Evolutionary conservation across 1,140 invertebrate species (phyloP).

Genomic region (Drosophila sp.): DNA sequence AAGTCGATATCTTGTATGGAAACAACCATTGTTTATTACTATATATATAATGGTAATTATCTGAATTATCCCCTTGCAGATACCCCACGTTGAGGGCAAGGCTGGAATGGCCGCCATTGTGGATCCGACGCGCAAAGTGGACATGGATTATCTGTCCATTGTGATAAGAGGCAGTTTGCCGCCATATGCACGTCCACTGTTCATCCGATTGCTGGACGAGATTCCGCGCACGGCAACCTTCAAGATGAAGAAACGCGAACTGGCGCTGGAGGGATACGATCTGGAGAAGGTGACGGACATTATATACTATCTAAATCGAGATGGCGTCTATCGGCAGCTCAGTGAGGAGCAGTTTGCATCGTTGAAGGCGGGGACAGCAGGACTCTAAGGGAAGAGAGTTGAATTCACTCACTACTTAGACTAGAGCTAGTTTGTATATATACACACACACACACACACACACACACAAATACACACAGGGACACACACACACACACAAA

Average conservation of each 20-base stretch:
- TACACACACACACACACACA: not conserved
- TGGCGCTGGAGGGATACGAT: constrained; percentile 93
- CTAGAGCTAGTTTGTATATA: constrained; percentile 34
- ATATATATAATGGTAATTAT: no score
- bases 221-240: constrained; percentile 95
- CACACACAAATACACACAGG: not conserved
- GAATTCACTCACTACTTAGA: constrained; percentile 7
- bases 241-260: constrained; percentile 94
- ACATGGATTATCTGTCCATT: constrained; percentile 88
- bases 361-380: constrained; percentile 87
- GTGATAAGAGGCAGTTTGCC: constrained; percentile 90
- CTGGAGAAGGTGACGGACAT: constrained; percentile 87
- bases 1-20: no score
- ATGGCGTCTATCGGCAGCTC: constrained; percentile 88
- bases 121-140: constrained; percentile 89
- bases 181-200: constrained; percentile 94
- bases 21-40: no score
- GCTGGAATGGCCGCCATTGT: constrained; percentile 98
- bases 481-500: constrained; percentile 10
- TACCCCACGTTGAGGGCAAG: constrained; percentile 93
- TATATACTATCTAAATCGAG: constrained; percentile 90
- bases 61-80: constrained; percentile 84
- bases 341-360: constrained; percentile 88
- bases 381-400: constrained; percentile 84
- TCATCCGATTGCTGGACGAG: constrained; percentile 92